Evolutionary conservation across 2,113 vertebrate species (phyloP), one percentile per base, ranked within the genome.

Genomic region (Tautogolabrus adspersus): DNA sequence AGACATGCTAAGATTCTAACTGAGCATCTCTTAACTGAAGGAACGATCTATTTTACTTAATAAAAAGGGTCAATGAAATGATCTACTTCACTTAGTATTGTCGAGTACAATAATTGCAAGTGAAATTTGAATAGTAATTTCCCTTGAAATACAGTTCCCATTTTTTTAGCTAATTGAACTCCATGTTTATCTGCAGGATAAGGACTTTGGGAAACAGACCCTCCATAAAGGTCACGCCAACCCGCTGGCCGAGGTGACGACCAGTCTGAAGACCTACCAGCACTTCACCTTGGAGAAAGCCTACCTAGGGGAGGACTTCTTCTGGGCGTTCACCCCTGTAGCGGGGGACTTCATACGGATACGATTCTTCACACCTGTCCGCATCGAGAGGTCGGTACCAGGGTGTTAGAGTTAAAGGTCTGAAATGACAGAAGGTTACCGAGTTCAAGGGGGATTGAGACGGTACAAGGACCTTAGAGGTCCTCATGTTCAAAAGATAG

Each of bases 221-320:
- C 92, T 99, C 26, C 93, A 97, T 72, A 99, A 98, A 72, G 98
- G 98, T 70, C 98, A 99, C 0, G 95, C 97, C 72, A 99, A 99
- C 93, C 98, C 98, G 0, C 95, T 97, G 1, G 98, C 98, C 0
- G 98, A 99, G 93, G 97, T 99, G 82, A 99, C 96, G 79, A 98
- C 98, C 52, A 99, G 98, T 90, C 95, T 99, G 91, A 99, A 99
- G 94, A 99, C 97, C 10, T 99, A 99, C 93, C 98, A 99, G 94
- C 98, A 99, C 92, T 99, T 99, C 94, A 98, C 97, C 57, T 87
- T 99, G 94, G 98, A 99, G 94, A 99, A 99, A 85, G 98, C 97
- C 84, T 99, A 99, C 93, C 91, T 97, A 73, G 94, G 97, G 0
- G 97, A 99, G 89, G 98, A 99, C 84, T 99, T 99, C 95, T 99